phyloP scores from a whole-genome alignment of 2,888 invertebrate genomes.

The Psylliodes chrysocephalus region DNA sequence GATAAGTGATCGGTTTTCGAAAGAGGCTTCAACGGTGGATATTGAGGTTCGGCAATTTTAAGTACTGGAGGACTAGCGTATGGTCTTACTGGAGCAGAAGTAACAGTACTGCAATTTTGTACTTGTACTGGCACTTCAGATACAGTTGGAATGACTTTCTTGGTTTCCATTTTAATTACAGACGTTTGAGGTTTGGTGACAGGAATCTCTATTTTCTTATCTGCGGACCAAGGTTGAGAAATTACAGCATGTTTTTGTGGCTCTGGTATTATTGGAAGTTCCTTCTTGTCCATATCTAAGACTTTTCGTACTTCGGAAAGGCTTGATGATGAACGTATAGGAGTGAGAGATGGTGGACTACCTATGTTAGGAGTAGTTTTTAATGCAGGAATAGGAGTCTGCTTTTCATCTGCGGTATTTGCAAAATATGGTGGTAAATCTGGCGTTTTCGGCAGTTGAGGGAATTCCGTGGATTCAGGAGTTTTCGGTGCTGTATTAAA shows the following conservation, averaged over 20 bases:
- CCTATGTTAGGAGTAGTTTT: constrained; percentile 55
- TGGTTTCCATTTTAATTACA: constrained; percentile 38
- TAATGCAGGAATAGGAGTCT: constrained; percentile 41
- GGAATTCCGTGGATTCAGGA: constrained; percentile 25
- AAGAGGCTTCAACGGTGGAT: constrained; percentile 50
- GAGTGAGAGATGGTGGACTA: constrained; percentile 61
- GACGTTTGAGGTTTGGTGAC: constrained; percentile 24
- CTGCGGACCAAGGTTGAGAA: constrained; percentile 50
- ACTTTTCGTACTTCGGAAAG: constrained; percentile 42
- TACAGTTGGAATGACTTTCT: constrained; percentile 27
- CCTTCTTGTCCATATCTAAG: constrained; percentile 40
- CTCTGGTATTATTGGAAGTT: constrained; percentile 48
- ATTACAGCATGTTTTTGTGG: constrained; percentile 51
- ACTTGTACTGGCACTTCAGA: constrained; percentile 26
- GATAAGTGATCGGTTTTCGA: constrained; percentile 49
- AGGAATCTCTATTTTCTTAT: constrained; percentile 37
- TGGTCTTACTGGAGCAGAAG: constrained; percentile 31
- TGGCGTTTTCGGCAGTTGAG: constrained; percentile 65
- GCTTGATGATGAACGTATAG: constrained; percentile 54
- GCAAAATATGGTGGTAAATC: constrained; percentile 68
- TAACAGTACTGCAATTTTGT: constrained; percentile 36
- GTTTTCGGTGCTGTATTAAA: constrained; percentile 56
- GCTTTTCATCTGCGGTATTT: constrained; percentile 53
- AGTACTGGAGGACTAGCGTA: constrained; percentile 47
- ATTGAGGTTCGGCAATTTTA: constrained; percentile 48